phyloP scores from a whole-genome alignment of 2,888 invertebrate genomes.

The Oscheius onirici region DNA sequence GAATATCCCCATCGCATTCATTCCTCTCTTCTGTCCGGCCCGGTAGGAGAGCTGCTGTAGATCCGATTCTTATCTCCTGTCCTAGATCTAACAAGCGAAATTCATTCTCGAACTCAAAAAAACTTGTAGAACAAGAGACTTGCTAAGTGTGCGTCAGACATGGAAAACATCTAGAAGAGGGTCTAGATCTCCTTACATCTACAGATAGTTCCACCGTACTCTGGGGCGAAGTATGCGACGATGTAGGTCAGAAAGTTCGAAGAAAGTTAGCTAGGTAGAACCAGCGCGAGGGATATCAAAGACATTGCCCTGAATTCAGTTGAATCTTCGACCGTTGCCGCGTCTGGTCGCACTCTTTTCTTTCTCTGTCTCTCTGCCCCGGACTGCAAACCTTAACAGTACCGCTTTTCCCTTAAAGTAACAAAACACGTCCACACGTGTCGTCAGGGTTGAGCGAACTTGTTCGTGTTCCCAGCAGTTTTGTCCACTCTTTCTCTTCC shows the following conservation, averaged over 20 bases:
- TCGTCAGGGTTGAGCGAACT: conserved; percentile 6
- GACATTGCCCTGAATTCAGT: conserved; percentile 25
- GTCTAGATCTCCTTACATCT: too few species aligned
- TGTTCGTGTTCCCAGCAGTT: conserved; percentile 7
- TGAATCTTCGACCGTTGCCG: conserved; percentile 15
- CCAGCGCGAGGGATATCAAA: conserved; percentile 8
- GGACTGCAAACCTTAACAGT: conserved; percentile 16
- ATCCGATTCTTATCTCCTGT: conserved; percentile 21
- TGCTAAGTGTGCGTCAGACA: conserved; percentile 1
- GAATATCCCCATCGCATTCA: not conserved
- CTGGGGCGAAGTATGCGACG: not conserved
- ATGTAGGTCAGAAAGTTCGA: conserved; percentile 26
- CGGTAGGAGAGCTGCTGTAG: not conserved
- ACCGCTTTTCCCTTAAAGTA: conserved; percentile 5
- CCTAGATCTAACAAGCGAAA: conserved; percentile 25
- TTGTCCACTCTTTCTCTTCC: conserved; percentile 15
- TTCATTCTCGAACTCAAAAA: conserved; percentile 21
- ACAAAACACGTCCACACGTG: conserved; percentile 12
- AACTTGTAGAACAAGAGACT: conserved; percentile 27
- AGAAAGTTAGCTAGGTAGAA: conserved; percentile 16
- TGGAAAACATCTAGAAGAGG: not conserved
- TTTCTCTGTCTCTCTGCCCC: not conserved
- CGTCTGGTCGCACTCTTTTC: not conserved
- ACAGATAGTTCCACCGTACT: too few species aligned
- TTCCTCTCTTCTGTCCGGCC: not conserved